Evolutionary conservation across 2,113 vertebrate genomes (phyloP), one percentile per base, ranked within the genome.

Genomic region (Chaetura pelagica): DNA sequence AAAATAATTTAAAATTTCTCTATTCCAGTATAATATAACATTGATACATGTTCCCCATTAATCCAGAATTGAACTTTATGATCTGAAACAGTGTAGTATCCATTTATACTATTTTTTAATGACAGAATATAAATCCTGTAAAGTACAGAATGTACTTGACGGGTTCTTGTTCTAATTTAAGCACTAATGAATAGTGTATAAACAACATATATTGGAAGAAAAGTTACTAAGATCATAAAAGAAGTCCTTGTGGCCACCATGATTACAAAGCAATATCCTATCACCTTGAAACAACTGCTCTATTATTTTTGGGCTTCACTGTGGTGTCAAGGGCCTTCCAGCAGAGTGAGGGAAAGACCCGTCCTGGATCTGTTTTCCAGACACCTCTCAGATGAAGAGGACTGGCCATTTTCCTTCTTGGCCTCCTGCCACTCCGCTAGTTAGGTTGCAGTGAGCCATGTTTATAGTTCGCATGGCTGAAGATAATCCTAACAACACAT

Each of bases 401-500:
- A 90, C 19, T 8, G 38, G 38, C 38, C 15, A 52, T 66, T 91
- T 92, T 94, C 79, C 86, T 86, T 49, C 16, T 54, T 89, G 87
- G 86, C 74, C 52, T 80, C 88, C 90, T 92, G 94, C 86, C 95
- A 52, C 16, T 46, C 73, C 8, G 10, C 80, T 94, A 85, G 89
- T 67, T 76, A 80, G 80, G 77, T 81, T 81, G 59, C 66, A 84
- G 84, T 22, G 59, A 94, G 57, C 92, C n/a, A 12, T 96, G 96
- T 96, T 97, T 96, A 93, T 52, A 62, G 93, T 93, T 68, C 58
- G 78, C 85, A 87, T 93, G 49, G 42, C 48, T 80, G 55, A 77
- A 96, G 94, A 96, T 84, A 90, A 90, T 95, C 85, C 91, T 42
- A 54, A 95, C 97, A 97, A 96, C 93, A 87, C 78, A 78, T 75